Evolutionary conservation across 2,113 vertebrate genomes (phyloP).

Genomic region (Nycticebus coucang): DNA sequence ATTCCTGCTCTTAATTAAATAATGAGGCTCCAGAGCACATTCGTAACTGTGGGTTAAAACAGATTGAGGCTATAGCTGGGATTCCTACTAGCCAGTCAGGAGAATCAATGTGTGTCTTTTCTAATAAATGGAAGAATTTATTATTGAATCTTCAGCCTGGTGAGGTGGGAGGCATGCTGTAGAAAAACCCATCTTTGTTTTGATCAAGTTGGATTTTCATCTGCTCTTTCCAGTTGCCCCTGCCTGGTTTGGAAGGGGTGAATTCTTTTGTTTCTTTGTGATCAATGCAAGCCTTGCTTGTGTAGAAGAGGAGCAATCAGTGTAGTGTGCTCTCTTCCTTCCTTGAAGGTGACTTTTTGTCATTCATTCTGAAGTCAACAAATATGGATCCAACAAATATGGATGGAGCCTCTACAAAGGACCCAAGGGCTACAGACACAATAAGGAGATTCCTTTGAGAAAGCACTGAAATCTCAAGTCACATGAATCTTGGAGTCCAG

Average conservation of each 20-base stretch:
- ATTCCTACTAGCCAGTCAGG: slow-evolving; percentile 31
- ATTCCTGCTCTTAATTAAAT: slow-evolving; percentile 80
- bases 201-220: slow-evolving; percentile 23
- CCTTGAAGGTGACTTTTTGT: background rate
- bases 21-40: slow-evolving; percentile 73
- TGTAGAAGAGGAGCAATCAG: background rate
- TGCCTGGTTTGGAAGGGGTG: background rate
- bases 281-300: background rate
- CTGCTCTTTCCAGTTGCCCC: background rate
- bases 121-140: background rate
- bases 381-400: background rate
- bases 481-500: background rate
- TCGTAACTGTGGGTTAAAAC: slow-evolving; percentile 57
- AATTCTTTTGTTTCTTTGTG: slow-evolving; percentile 12
- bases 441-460: background rate
- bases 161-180: background rate
- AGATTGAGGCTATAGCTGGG: background rate
- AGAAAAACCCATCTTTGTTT: background rate
- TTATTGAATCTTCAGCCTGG: background rate
- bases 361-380: slow-evolving; percentile 14
- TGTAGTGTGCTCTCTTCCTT: background rate
- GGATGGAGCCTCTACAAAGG: background rate
- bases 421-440: background rate
- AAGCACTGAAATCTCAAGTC: background rate
- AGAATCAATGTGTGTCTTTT: background rate